phyloP scores from a whole-genome alignment of 2,113 vertebrate genomes.

The Centrocercus urophasianus region DNA sequence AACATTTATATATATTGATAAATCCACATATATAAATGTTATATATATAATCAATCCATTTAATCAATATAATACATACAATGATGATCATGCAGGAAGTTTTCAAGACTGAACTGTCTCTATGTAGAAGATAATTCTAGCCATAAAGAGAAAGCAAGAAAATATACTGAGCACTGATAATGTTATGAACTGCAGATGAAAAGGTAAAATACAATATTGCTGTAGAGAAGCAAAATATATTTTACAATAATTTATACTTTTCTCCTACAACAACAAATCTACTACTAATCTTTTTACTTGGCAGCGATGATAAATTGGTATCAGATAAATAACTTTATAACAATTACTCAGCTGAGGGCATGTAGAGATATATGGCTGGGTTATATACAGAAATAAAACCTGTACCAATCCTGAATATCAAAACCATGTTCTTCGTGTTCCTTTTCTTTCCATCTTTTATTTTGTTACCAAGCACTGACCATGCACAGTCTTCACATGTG shows the following conservation, averaged over 20 bases:
- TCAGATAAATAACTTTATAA: neutral
- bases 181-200: neutral
- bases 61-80: no score
- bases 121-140: neutral
- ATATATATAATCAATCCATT: no score
- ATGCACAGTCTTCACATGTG: slow-evolving; percentile 9
- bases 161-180: neutral
- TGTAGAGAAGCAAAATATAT: neutral
- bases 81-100: neutral
- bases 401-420: neutral
- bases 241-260: neutral
- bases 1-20: no score
- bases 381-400: neutral
- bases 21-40: no score
- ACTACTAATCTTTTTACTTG: neutral
- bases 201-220: neutral
- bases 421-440: neutral
- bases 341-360: neutral
- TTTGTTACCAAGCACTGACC: neutral
- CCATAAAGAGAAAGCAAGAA: neutral
- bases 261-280: neutral
- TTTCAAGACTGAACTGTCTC: neutral
- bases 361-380: neutral
- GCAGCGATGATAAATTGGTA: neutral
- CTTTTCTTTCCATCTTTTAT: neutral